Evolutionary conservation across 2,888 invertebrate species (phyloP).

Genomic region (Desoria tigrina): DNA sequence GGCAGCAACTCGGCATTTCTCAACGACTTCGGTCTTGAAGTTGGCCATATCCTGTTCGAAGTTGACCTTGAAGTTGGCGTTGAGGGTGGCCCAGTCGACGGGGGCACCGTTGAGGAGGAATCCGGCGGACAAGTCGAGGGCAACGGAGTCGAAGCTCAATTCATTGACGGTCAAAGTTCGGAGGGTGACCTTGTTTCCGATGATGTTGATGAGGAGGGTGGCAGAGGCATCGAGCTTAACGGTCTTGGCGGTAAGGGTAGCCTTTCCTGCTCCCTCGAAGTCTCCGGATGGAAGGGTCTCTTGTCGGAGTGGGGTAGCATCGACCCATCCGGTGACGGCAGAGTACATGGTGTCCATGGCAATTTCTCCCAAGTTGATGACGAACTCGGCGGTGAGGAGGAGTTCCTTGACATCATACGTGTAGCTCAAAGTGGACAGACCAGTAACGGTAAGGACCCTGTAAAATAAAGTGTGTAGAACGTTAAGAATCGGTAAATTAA

Average conservation of each 20-base stretch:
- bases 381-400: neutral
- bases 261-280: constrained; percentile 5
- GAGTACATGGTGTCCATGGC: neutral
- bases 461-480: no score
- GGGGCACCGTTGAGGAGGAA: neutral
- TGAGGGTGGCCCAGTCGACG: constrained; percentile 13
- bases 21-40: constrained; percentile 21
- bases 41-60: constrained; percentile 35
- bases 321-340: neutral
- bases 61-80: constrained; percentile 21
- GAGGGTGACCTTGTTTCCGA: constrained; percentile 15
- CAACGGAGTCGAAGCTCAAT: constrained; percentile 13
- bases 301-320: constrained; percentile 10
- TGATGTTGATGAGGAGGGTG: constrained; percentile 18
- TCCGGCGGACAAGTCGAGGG: neutral
- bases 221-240: constrained; percentile 8
- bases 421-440: constrained; percentile 9
- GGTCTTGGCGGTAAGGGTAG: neutral
- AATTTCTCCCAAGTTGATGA: neutral
- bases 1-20: constrained; percentile 30
- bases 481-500: no score
- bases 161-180: constrained; percentile 2
- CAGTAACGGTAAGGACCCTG: constrained; percentile 5
- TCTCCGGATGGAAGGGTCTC: constrained; percentile 12
- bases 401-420: constrained; percentile 3